Base-by-base conservation (phyloP, 2,888 invertebrate species). In the Ophion obscuratus region DNA sequence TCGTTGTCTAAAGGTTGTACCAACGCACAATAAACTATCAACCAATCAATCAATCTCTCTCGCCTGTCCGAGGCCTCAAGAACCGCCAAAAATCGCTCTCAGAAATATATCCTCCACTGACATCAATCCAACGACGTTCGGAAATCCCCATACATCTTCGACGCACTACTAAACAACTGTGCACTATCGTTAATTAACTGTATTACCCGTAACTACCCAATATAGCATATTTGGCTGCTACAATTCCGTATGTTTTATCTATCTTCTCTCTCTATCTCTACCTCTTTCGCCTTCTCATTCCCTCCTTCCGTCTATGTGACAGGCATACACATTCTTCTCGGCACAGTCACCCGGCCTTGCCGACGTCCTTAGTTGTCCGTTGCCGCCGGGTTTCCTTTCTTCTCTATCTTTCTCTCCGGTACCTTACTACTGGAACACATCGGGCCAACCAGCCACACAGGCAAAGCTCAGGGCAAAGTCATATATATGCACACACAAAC, bases 301-400 rank as follows among this genome's bases (percentile, higher is more conserved):
- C 44, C 62, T 79, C 71, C 73, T 68, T 62, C 40, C 66, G 59
- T 66, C 61, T 61, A 76, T 75, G 68, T 75, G 82, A 79, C 84
- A 76, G 85, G 77, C 76, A 78, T 79, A 78, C 86, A 82, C 88
- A 88, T 88, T 88, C 88, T 87, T 85, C 84, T 78, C 75, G 75
- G 86, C 85, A 83, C 81, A 88, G 88, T 85, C 88, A 88, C 87
- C 85, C 88, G 88, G 88, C 88, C 88, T 88, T 88, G 88, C 88
- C 88, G 62, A 85, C 88, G 88, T 88, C 88, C 88, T 88, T 87
- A 88, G 87, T 83, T 87, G 84, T 85, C 86, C 87, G 80, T 86
- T 88, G 88, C 85, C 87, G 86, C 84, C 80, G 79, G 78, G 80
- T 79, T 70, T 79, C 79, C 64, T 76, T 78, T 68, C 71, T 64